These are phyloP conservation scores for Glaucomys volans DNA, from an alignment of 2,113 vertebrate species.

Conservation along the genomic window DNA sequence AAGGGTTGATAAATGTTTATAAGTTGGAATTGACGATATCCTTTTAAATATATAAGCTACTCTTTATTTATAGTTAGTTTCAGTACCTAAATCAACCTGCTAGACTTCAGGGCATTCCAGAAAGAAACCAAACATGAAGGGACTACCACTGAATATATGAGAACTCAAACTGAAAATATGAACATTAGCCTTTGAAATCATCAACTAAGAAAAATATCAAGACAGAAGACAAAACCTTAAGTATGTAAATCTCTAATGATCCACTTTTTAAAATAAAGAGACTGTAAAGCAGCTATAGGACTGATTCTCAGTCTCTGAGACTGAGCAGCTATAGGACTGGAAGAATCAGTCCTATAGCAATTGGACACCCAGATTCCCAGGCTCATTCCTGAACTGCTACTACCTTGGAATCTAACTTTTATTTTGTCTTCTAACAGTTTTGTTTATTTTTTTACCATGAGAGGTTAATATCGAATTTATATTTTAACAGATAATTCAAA, in stretches of 20 bases:
- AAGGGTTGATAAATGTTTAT: not conserved
- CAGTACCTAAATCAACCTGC: not conserved
- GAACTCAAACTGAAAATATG: not conserved
- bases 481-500: not conserved
- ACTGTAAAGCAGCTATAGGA: not conserved
- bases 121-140: not conserved
- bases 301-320: not conserved
- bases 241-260: not conserved
- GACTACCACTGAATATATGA: not conserved
- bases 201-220: not conserved
- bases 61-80: constrained; percentile 3
- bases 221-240: not conserved
- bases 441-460: not conserved
- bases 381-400: not conserved
- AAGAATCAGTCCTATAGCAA: too few relatives aligned
- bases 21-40: not conserved
- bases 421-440: not conserved
- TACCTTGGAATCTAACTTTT: not conserved
- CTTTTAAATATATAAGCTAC: constrained; percentile 22
- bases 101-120: not conserved
- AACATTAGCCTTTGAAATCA: not conserved
- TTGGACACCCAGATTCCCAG: not conserved
- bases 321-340: not conserved
- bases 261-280: not conserved
- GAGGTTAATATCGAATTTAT: not conserved